Base-by-base conservation (phyloP, 1,140 invertebrate genomes). In the Euwallacea fornicatus region DNA sequence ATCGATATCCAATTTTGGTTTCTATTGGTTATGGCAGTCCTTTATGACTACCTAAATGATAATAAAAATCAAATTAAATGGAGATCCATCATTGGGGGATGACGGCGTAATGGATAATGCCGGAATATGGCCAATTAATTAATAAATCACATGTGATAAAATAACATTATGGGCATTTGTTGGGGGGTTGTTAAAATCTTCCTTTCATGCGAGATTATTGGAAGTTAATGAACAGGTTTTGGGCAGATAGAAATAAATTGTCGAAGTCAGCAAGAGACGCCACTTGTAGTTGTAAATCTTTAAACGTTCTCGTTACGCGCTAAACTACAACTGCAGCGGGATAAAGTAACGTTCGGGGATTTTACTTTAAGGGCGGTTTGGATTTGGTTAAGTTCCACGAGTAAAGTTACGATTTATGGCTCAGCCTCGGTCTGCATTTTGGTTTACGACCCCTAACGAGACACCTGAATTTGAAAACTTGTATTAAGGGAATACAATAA, bases 1-100 rank as follows among this genome's bases (percentile, higher is more conserved):
- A 62, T 62, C 60, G 16, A 62, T 62, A 62, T 62, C 42, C 15
- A 46, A 46, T 62, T 50, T 50, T 50, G 13, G 46, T 50, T 50
- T 13, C 46, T 33, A 4, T 33, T 21, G 16, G 16, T 21, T 16
- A 10, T 21, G 15, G 16, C 10, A 9, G 33, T n/a, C 16, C 6
- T 33, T 33, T 33, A 33, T 33, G 21, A 33, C 21, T 33, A 33
- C 21, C 21, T 33, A 33, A 33, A 33, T 33, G 55, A 58, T 50
- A 50, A 50, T 50, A 50, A 50, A 50, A 50, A 50, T 50, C 55
- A 41, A 15, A 58, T 58, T 58, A 58, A 58, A 58, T 11, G n/a
- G 16, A 58, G 21, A 58, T n/a, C 55, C 55, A 58, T 58, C 55
- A 58, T 58, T 58, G n/a, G 55, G 21, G 7, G 21, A n/a, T 10